phyloP scores from a whole-genome alignment of 2,797 vertebrate genomes.

The Acestrorhynchus altus region DNA sequence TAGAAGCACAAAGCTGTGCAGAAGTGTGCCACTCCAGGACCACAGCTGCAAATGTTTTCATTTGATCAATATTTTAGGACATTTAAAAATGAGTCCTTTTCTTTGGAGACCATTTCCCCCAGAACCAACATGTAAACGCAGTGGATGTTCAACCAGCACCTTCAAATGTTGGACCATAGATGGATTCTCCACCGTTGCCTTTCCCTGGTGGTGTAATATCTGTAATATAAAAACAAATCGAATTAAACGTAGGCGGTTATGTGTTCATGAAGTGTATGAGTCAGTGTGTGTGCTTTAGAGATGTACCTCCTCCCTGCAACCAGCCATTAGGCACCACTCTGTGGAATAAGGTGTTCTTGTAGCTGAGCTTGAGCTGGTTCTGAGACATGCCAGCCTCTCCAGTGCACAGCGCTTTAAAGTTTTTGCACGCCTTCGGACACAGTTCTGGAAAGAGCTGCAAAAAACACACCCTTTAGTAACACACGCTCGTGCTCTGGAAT shows the following conservation, averaged over 20 bases:
- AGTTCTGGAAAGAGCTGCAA: conserved; percentile 85
- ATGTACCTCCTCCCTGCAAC: conserved; percentile 91
- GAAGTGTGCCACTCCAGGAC: too few species aligned
- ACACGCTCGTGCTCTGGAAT: neutral
- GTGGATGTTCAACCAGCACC: conserved; percentile 68
- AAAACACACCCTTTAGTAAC: conserved; percentile 22
- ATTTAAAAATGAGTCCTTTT: too few species aligned
- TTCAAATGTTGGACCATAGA: conserved; percentile 89
- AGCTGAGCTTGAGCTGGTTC: conserved; percentile 76
- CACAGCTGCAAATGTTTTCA: too few species aligned
- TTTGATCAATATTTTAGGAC: too few species aligned
- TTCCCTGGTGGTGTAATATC: conserved; percentile 81
- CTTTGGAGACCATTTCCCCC: too few species aligned
- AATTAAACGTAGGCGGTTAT: neutral
- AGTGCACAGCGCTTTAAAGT: conserved; percentile 85
- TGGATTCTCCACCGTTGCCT: conserved; percentile 84
- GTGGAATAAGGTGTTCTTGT: conserved; percentile 86
- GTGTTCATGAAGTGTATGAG: neutral
- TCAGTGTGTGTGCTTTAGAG: neutral
- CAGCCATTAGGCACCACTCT: conserved; percentile 86
- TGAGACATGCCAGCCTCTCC: conserved; percentile 75
- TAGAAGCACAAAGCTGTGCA: too few species aligned
- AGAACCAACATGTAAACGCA: too few species aligned
- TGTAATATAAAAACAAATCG: conserved; percentile 61
- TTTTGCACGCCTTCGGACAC: conserved; percentile 89